Evolutionary conservation across 2,888 invertebrate species (phyloP).

Genomic region (Conus canariensis): DNA sequence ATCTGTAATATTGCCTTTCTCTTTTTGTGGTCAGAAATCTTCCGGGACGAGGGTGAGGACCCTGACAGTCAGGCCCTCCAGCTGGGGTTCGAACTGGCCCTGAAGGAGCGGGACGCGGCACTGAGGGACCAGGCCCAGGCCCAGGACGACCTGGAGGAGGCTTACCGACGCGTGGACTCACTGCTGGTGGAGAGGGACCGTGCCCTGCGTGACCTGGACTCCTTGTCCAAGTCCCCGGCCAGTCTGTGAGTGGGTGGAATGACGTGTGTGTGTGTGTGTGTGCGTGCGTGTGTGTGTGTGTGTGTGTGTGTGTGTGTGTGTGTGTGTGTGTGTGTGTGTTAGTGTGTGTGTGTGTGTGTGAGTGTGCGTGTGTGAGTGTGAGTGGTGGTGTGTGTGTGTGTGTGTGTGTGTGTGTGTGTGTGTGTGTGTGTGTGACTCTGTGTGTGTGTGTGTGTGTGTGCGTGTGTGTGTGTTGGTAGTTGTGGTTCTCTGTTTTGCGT

Average conservation of each 20-base stretch:
- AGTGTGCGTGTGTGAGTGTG: background rate
- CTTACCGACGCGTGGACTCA: constrained; percentile 68
- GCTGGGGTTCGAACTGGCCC: constrained; percentile 75
- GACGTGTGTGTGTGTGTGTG: constrained; percentile 11
- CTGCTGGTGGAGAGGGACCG: constrained; percentile 72
- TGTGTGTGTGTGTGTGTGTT: background rate
- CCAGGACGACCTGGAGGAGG: constrained; percentile 72
- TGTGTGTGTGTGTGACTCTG: no score
- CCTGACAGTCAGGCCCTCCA: constrained; percentile 71
- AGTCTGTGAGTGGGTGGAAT: constrained; percentile 51
- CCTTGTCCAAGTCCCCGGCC: constrained; percentile 57
- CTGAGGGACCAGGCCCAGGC: constrained; percentile 75
- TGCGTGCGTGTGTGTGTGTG: background rate
- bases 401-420: no score
- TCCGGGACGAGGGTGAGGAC: background rate
- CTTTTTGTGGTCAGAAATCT: background rate
- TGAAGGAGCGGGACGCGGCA: constrained; percentile 76
- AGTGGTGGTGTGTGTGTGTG: no score
- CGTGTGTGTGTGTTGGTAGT: no score
- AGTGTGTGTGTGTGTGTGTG: background rate
- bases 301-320: constrained; percentile 11
- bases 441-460: no score
- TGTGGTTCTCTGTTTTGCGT: no score
- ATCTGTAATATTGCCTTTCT: background rate
- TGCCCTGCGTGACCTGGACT: constrained; percentile 70